Conservation (phyloP, 2,113 vertebrate species). For the Poeciliopsis prolifica region DNA sequence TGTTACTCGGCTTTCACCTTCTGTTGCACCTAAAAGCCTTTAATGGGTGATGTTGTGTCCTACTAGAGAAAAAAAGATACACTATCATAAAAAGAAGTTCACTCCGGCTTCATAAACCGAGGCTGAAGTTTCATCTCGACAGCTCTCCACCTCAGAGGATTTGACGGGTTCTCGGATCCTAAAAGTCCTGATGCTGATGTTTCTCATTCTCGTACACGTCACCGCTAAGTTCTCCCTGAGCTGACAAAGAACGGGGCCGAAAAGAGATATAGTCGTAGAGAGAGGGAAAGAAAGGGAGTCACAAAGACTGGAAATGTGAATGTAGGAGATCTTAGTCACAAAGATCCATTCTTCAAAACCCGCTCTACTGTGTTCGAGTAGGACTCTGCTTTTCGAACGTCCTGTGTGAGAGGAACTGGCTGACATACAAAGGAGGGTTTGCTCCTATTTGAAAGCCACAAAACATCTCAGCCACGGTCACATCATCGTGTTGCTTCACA, state of each 20-base stretch:
- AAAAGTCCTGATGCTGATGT: conserved; percentile 26
- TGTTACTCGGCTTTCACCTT: not conserved
- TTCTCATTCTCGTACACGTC: conserved; percentile 29
- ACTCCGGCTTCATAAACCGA: not conserved
- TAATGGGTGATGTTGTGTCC: not conserved
- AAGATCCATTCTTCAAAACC: conserved; percentile 28
- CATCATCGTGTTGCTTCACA: conserved; percentile 39
- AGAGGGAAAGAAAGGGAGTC: conserved; percentile 7
- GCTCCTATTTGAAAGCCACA: conserved; percentile 43
- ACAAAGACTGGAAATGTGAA: conserved; percentile 30
- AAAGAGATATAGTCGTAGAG: conserved; percentile 19
- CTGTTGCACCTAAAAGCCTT: not conserved
- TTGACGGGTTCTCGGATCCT: conserved; percentile 37
- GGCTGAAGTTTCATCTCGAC: conserved; percentile 36
- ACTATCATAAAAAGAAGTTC: conserved; percentile 19
- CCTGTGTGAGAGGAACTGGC: conserved; percentile 35
- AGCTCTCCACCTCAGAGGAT: conserved; percentile 21
- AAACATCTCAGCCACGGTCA: conserved; percentile 28
- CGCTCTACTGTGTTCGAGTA: conserved; percentile 22
- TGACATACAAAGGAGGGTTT: conserved; percentile 46
- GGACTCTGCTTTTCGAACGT: conserved; percentile 26
- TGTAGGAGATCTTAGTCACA: conserved; percentile 13
- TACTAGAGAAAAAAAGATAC: conserved; percentile 7
- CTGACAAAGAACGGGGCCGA: conserved; percentile 27
- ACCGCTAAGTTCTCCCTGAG: conserved; percentile 41